Evolutionary conservation across 64 coral and sea anemone genomes (phyloP).

Genomic region (Stichodactyla mertensii): DNA sequence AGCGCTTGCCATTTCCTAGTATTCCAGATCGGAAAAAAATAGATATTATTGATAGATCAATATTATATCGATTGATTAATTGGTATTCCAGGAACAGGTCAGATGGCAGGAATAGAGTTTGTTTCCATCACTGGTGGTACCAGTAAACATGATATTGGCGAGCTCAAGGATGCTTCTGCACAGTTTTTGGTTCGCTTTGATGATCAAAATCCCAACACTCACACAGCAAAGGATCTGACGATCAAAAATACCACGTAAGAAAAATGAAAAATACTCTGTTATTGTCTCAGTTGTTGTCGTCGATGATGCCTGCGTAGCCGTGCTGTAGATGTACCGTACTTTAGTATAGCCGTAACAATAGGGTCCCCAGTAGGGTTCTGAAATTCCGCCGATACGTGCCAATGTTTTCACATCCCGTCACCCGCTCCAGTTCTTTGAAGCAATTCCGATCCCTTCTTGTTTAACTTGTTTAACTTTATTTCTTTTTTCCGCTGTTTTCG

Average conservation of each 20-base stretch:
- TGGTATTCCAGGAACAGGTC: slow-evolving; percentile 54
- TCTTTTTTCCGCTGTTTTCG: too few species aligned
- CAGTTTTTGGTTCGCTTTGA: slow-evolving; percentile 67
- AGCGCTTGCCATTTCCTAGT: too few species aligned
- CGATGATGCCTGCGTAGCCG: not conserved
- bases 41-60: too few species aligned
- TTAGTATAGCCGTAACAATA: too few species aligned
- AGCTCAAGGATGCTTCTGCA: slow-evolving; percentile 75
- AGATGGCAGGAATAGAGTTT: slow-evolving; percentile 89
- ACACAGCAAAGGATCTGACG: slow-evolving; percentile 49
- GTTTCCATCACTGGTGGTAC: slow-evolving; percentile 68
- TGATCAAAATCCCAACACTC: slow-evolving; percentile 78
- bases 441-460: too few species aligned
- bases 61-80: not conserved
- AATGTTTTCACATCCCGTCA: too few species aligned
- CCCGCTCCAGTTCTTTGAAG: too few species aligned
- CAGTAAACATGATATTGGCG: slow-evolving; percentile 73
- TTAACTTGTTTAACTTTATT: too few species aligned
- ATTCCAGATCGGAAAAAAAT: too few species aligned
- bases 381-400: too few species aligned
- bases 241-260: slow-evolving; percentile 96
- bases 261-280: not conserved
- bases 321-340: not conserved
- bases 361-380: too few species aligned
- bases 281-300: too few species aligned